Percentiles rank a stretch among this genome's conserved stretches.
phyloP scores from a whole-genome alignment of 2,888 invertebrate species.

The Cerastoderma edule region DNA sequence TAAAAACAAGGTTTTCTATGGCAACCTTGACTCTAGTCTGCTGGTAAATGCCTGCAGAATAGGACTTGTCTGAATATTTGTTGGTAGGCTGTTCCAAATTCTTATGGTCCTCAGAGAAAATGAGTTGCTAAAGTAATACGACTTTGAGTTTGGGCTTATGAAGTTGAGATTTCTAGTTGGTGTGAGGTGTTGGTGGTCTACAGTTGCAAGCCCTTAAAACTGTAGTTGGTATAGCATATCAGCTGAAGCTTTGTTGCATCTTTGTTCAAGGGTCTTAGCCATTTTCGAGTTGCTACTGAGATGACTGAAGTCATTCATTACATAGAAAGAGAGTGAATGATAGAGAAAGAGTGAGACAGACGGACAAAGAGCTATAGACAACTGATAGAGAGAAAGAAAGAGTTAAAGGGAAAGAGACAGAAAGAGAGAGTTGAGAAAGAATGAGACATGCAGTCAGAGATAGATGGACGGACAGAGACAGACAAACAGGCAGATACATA shows the following conservation, averaged over 20 bases:
- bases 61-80: neutral
- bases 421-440: neutral
- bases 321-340: no score
- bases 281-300: no score
- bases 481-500: neutral
- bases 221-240: no score
- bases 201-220: no score
- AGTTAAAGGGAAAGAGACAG: neutral
- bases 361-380: no score
- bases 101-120: neutral
- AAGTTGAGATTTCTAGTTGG: neutral
- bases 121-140: neutral
- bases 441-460: neutral
- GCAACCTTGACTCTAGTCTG: constrained; percentile 1
- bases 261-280: no score
- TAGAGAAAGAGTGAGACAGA: no score
- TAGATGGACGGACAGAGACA: no score
- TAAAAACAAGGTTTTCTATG: no score
- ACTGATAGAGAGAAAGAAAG: no score
- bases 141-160: neutral
- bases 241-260: no score
- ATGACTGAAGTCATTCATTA: no score
- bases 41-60: neutral
- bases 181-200: neutral
- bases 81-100: neutral